Percentiles rank a stretch among this genome's conserved stretches.
Evolutionary conservation across 2,797 vertebrate genomes (phyloP).

Genomic region (Coccyzus lansbergi): DNA sequence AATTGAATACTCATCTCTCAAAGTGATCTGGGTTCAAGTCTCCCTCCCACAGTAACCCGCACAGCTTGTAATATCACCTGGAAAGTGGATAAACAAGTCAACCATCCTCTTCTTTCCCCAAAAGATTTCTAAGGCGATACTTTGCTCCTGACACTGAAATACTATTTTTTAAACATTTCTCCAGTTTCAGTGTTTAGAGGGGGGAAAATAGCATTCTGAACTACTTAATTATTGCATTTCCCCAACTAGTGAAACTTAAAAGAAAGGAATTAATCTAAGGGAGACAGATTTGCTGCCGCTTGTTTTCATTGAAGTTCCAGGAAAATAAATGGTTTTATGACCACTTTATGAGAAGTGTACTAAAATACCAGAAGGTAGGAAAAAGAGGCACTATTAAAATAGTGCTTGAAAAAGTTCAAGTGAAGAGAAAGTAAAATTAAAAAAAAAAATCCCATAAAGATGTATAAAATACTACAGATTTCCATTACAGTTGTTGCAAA

Average conservation of each 20-base stretch:
- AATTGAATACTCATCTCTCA: neutral
- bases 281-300: neutral
- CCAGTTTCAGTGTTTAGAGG: neutral
- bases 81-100: neutral
- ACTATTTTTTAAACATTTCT: neutral
- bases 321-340: neutral
- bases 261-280: neutral
- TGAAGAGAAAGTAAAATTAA: neutral
- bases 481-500: neutral
- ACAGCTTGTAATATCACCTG: neutral
- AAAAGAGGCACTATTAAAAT: neutral
- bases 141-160: neutral
- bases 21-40: neutral
- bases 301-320: neutral
- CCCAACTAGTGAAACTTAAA: neutral
- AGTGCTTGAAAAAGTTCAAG: neutral
- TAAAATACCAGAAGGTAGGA: neutral
- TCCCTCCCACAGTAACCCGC: neutral
- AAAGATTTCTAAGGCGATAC: neutral
- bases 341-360: neutral
- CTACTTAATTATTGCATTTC: neutral
- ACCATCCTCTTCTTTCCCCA: neutral
- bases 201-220: neutral
- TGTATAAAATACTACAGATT: neutral
- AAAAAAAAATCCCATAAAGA: neutral